Percentiles rank a stretch among this genome's conserved stretches.
These are phyloP conservation scores for Prinia subflava DNA, from an alignment of 2,113 vertebrate species.

Conservation along the genomic window DNA sequence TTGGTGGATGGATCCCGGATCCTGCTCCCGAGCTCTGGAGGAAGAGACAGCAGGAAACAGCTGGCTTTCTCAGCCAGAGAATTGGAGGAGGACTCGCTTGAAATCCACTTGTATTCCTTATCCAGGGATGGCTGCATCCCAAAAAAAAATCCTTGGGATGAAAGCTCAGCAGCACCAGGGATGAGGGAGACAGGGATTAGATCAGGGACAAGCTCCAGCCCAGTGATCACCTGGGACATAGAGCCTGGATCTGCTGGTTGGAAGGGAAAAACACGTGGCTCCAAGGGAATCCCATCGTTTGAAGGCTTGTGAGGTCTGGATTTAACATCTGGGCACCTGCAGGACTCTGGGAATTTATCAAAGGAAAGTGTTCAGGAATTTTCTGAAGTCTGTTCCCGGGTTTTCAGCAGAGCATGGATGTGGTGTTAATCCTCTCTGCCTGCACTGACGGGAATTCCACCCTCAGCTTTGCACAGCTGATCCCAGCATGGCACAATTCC, in stretches of 20 bases:
- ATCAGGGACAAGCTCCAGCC: neutral
- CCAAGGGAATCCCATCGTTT: neutral
- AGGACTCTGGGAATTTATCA: neutral
- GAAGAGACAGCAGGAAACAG: neutral
- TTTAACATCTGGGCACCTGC: neutral
- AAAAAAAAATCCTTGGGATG: neutral
- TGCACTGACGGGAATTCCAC: neutral
- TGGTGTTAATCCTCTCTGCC: neutral
- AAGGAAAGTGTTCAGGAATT: neutral
- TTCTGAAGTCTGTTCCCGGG: neutral
- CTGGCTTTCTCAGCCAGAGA: neutral
- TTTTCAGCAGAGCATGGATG: accelerated
- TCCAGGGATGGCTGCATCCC: neutral
- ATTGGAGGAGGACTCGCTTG: neutral
- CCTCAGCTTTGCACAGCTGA: neutral
- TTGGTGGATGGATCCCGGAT: neutral
- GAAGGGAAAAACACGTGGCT: neutral
- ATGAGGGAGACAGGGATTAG: neutral
- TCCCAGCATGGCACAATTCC: neutral
- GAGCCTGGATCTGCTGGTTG: neutral
- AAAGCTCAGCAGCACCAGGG: neutral
- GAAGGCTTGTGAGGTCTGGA: neutral
- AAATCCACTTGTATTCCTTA: neutral
- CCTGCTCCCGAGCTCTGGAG: neutral
- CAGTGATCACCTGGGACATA: neutral